These are phyloP conservation scores for Automeris io DNA, from an alignment of 2,888 invertebrate genomes.

Conservation along the genomic window DNA sequence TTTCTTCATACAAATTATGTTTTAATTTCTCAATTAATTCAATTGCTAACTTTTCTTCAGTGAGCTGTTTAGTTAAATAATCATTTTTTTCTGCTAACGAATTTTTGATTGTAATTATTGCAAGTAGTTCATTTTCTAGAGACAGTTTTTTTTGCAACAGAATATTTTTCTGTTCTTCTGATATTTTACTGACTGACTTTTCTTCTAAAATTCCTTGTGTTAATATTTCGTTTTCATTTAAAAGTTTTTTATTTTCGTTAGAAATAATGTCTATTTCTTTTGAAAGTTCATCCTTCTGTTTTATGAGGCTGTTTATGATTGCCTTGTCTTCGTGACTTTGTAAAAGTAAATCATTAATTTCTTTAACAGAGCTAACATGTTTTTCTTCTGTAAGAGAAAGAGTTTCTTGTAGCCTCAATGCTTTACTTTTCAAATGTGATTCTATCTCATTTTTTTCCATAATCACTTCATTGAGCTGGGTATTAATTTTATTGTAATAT, in stretches of 20 bases:
- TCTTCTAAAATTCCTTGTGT: constrained; percentile 18
- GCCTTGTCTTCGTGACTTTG: constrained; percentile 13
- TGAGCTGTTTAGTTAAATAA: constrained; percentile 32
- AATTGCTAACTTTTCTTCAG: constrained; percentile 27
- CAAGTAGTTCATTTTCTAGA: constrained; percentile 9
- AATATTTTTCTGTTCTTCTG: constrained; percentile 18
- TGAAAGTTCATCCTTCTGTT: constrained; percentile 13
- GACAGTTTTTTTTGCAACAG: constrained; percentile 13
- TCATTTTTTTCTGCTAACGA: constrained; percentile 27
- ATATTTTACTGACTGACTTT: constrained; percentile 23
- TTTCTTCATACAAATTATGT: constrained; percentile 13
- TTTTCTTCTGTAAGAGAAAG: constrained; percentile 13
- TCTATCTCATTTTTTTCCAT: constrained; percentile 10
- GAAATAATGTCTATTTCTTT: constrained; percentile 8
- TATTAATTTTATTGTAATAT: constrained; percentile 11
- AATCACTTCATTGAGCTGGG: constrained; percentile 12
- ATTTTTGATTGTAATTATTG: constrained; percentile 17
- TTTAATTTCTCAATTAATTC: constrained; percentile 12
- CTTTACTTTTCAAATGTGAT: constrained; percentile 11
- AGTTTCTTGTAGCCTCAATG: constrained; percentile 11
- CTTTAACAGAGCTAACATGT: constrained; percentile 12
- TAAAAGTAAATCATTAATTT: constrained; percentile 16
- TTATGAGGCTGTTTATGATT: constrained; percentile 12
- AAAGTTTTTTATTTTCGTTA: constrained; percentile 10
- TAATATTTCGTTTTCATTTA: constrained; percentile 7